Evolutionary conservation across 2,888 invertebrate species (phyloP).

Genomic region (Synergus laeviventris): DNA sequence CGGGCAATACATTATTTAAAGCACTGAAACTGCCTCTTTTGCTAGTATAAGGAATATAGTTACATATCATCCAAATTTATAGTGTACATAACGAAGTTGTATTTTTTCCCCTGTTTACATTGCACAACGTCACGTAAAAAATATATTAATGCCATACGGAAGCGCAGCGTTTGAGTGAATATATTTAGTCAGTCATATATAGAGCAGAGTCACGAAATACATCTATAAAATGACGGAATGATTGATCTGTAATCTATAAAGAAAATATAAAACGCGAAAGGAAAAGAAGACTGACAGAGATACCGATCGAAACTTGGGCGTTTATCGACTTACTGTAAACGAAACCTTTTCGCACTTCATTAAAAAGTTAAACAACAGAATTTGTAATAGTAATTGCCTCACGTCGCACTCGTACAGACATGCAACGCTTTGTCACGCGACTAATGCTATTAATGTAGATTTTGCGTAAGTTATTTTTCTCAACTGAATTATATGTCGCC

Average conservation of each 20-base stretch:
- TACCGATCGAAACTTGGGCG: not conserved
- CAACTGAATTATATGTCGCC: not conserved
- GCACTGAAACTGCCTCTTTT: constrained; percentile 17
- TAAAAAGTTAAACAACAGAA: constrained; percentile 6
- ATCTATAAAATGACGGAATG: constrained; percentile 3
- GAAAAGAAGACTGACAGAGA: not conserved
- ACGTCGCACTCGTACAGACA: constrained; percentile 5
- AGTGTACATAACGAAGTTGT: not conserved
- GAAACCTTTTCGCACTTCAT: constrained; percentile 33
- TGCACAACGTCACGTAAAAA: constrained; percentile 12
- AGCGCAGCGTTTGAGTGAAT: not conserved
- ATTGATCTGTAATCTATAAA: constrained; percentile 4
- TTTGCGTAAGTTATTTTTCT: not conserved
- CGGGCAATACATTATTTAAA: constrained; percentile 31
- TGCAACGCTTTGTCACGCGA: constrained; percentile 32
- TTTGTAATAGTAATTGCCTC: constrained; percentile 17
- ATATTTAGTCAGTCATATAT: not conserved
- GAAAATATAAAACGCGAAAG: not conserved
- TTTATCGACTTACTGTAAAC: not conserved
- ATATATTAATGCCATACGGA: not conserved
- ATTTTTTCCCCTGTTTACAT: not conserved
- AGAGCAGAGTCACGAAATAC: not conserved
- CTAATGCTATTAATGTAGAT: not conserved
- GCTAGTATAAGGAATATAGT: constrained; percentile 24
- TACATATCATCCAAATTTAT: constrained; percentile 17